Percentiles rank a stretch among this genome's conserved stretches.
phyloP scores from a whole-genome alignment of 2,888 invertebrate genomes.

The Limnephilus rhombicus region DNA sequence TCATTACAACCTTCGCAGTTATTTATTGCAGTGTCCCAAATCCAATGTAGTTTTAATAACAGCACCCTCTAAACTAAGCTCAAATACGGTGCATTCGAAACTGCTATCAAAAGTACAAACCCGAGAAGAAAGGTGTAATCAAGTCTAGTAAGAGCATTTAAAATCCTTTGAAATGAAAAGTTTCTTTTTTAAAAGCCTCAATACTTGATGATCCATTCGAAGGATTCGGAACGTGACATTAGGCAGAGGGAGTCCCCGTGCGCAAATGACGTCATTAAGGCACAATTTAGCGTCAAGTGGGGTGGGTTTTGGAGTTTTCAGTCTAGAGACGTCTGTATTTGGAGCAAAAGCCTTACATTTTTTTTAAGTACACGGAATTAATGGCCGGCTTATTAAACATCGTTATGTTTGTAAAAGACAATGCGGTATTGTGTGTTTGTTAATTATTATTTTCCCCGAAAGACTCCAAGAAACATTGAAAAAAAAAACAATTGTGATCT shows the following conservation, averaged over 20 bases:
- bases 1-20: background rate
- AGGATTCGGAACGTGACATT: background rate
- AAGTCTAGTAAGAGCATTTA: background rate
- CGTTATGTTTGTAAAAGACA: background rate
- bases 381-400: background rate
- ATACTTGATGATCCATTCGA: background rate
- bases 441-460: background rate
- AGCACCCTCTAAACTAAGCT: background rate
- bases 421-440: background rate
- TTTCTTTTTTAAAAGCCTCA: background rate
- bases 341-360: constrained; percentile 1
- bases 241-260: constrained; percentile 6
- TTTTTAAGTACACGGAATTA: background rate
- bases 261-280: constrained; percentile 45
- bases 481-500: background rate
- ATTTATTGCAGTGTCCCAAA: constrained; percentile 1
- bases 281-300: constrained; percentile 20
- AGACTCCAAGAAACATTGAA: background rate
- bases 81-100: background rate
- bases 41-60: background rate
- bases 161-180: background rate
- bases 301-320: background rate
- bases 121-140: constrained; percentile 2
- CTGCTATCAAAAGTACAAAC: background rate
- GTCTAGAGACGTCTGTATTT: background rate